Evolutionary conservation across 2,113 vertebrate species (phyloP).

Genomic region (Plectropomus leopardus): DNA sequence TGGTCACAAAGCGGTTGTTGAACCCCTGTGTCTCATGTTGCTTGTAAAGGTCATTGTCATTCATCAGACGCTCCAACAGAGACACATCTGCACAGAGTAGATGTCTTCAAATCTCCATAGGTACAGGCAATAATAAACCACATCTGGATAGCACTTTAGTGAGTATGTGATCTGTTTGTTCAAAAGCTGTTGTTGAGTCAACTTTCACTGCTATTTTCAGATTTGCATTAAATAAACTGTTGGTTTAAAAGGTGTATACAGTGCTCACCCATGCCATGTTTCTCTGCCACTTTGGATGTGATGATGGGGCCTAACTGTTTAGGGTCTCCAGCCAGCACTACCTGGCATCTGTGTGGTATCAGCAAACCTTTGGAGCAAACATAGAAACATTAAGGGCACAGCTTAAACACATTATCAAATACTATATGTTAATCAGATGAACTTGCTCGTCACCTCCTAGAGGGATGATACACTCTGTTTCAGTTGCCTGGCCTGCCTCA

Average conservation of each 20-base stretch:
- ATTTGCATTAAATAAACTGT: too few species aligned
- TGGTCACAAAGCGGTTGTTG: conserved; percentile 87
- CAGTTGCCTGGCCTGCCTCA: conserved; percentile 89
- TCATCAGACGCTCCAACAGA: conserved; percentile 91
- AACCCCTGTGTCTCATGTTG: conserved; percentile 72
- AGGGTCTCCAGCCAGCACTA: conserved; percentile 93
- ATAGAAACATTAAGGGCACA: neutral
- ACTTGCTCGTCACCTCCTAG: conserved; percentile 83
- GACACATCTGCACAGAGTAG: conserved; percentile 81
- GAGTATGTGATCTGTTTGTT: neutral
- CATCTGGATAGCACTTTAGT: neutral
- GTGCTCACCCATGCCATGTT: conserved; percentile 86
- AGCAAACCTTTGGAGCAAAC: conserved; percentile 85
- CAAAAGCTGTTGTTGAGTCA: neutral
- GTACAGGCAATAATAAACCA: neutral
- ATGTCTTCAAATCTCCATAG: neutral
- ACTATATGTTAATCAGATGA: too few species aligned
- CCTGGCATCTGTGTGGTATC: conserved; percentile 80
- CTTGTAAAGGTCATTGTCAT: conserved; percentile 84
- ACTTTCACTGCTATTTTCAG: neutral
- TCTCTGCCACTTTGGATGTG: conserved; percentile 82
- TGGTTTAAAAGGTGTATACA: neutral
- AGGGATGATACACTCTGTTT: conserved; percentile 87
- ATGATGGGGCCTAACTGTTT: conserved; percentile 90
- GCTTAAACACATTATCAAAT: neutral